A percentile compares a stretch with the other conserved stretches of the same genome.
These are phyloP conservation scores for Hylomyscus alleni DNA, from an alignment of 2,797 vertebrate genomes.

Conservation along the genomic window DNA sequence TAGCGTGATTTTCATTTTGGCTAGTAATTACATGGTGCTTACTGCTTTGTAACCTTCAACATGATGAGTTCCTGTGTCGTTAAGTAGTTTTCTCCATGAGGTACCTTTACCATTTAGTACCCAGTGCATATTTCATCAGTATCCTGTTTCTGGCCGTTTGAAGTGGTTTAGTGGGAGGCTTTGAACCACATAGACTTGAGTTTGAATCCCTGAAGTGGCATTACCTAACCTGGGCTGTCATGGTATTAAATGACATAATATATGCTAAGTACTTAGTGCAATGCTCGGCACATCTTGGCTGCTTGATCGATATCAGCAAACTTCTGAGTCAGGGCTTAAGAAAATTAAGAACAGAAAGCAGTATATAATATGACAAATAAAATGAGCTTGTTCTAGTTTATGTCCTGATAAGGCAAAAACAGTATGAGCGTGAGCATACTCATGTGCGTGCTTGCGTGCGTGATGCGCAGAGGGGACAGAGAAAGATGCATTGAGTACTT, in stretches of 20 bases:
- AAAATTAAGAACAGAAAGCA: conserved; percentile 57
- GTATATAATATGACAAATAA: conserved; percentile 45
- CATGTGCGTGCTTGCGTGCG: neutral
- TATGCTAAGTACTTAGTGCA: conserved; percentile 50
- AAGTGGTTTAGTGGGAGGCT: conserved; percentile 33
- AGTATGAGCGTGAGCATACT: neutral
- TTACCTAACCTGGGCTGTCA: conserved; percentile 32
- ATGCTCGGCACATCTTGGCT: neutral
- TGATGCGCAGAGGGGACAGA: neutral
- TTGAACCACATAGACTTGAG: conserved; percentile 11
- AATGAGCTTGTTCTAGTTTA: conserved; percentile 8
- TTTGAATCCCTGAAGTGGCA: conserved; percentile 55
- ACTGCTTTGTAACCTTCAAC: conserved; percentile 62
- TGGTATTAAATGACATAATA: conserved; percentile 61
- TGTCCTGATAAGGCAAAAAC: neutral
- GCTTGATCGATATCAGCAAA: conserved; percentile 56
- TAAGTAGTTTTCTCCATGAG: conserved; percentile 57
- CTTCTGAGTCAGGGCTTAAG: conserved; percentile 64
- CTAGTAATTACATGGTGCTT: conserved; percentile 65
- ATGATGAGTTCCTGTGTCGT: conserved; percentile 53
- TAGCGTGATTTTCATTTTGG: conserved; percentile 77
- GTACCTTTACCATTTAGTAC: conserved; percentile 59
- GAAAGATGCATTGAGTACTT: neutral
- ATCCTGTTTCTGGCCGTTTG: conserved; percentile 40
- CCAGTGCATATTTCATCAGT: conserved; percentile 61